These are phyloP conservation scores for Aethes cnicana DNA, from an alignment of 2,888 invertebrate species.

Conservation along the genomic window DNA sequence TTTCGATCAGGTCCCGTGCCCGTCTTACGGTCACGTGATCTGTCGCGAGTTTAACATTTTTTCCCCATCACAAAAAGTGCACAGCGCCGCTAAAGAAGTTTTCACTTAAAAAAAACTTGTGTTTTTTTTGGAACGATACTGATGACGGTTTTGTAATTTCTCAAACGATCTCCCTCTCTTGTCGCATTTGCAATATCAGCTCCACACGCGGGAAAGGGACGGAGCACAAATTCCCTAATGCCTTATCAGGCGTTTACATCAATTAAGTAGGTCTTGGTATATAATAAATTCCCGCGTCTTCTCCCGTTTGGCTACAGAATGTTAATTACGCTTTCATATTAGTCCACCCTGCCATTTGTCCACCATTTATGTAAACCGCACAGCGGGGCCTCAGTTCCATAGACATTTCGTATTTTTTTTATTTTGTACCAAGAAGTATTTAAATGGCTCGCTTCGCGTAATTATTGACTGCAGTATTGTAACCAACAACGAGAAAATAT, in stretches of 20 bases:
- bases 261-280: conserved; percentile 7
- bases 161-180: not conserved
- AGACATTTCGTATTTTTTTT: not conserved
- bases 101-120: no score
- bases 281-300: conserved; percentile 6
- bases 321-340: conserved; percentile 8
- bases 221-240: not conserved
- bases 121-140: no score
- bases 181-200: no score
- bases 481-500: no score
- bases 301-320: not conserved
- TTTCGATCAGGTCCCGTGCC: no score
- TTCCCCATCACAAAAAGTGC: no score
- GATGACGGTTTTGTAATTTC: no score
- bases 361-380: conserved; percentile 7
- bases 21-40: no score
- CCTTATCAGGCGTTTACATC: not conserved
- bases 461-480: no score
- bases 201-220: not conserved
- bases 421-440: not conserved
- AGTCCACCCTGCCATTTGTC: conserved; percentile 4
- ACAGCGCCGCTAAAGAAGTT: no score
- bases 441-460: not conserved
- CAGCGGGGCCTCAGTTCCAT: not conserved
- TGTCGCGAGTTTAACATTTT: no score